Evolutionary conservation across 2,797 vertebrate species (phyloP).

Genomic region (Sebastes reedi): DNA sequence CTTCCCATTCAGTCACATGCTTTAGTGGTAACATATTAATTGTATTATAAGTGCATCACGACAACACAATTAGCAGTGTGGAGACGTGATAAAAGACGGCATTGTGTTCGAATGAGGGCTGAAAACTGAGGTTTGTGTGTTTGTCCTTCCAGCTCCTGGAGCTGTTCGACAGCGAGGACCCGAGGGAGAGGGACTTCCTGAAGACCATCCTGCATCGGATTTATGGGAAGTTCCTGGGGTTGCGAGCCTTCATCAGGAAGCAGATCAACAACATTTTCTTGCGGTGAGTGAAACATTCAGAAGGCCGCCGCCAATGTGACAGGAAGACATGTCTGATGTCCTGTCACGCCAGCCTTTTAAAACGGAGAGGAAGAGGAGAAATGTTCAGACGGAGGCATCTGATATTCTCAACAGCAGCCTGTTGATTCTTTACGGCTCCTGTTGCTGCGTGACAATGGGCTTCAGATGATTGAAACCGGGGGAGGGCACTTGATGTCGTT

Average conservation of each 20-base stretch:
- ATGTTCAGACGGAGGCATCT: constrained; percentile 4
- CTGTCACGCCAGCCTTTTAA: neutral
- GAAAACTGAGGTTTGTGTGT: neutral
- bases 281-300: constrained; percentile 80
- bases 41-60: neutral
- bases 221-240: constrained; percentile 97
- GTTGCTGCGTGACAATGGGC: constrained; percentile 65
- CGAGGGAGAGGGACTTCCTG: constrained; percentile 95
- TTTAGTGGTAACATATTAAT: neutral
- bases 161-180: constrained; percentile 98
- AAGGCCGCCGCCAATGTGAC: neutral
- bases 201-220: constrained; percentile 98
- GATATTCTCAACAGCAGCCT: neutral
- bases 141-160: constrained; percentile 87
- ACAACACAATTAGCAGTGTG: neutral
- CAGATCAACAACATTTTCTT: constrained; percentile 99
- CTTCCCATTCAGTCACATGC: neutral
- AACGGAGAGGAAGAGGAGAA: neutral
- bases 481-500: constrained; percentile 64
- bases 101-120: neutral
- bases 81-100: neutral
- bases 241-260: constrained; percentile 98
- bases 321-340: neutral
- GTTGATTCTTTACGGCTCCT: constrained; percentile 33
- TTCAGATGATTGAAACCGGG: constrained; percentile 48